These are phyloP conservation scores for Drosophila anomalata DNA, from an alignment of 2,888 invertebrate species.

Conservation along the genomic window DNA sequence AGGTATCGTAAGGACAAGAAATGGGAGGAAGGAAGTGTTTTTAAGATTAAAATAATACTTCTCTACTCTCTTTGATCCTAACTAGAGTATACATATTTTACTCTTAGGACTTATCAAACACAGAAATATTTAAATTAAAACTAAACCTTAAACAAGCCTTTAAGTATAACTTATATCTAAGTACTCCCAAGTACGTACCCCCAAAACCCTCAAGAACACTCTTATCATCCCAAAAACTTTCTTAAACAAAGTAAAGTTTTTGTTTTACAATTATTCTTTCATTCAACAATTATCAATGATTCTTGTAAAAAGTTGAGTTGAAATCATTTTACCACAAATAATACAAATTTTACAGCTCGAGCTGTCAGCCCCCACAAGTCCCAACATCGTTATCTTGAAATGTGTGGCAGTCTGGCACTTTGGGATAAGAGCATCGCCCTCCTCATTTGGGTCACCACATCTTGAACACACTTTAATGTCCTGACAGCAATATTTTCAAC, in stretches of 20 bases:
- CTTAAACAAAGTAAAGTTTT: background rate
- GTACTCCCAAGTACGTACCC: no score
- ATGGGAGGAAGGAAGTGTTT: background rate
- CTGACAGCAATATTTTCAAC: constrained; percentile 34
- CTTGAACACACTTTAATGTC: constrained; percentile 33
- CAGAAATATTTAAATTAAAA: background rate
- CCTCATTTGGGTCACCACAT: constrained; percentile 31
- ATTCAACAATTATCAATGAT: background rate
- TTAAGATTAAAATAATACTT: no score
- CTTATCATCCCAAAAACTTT: background rate
- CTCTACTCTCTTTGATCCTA: no score
- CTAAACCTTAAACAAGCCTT: background rate
- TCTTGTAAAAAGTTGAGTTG: constrained; percentile 1
- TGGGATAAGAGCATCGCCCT: constrained; percentile 1
- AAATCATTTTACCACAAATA: constrained; percentile 1
- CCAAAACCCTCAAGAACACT: background rate
- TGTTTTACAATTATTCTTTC: constrained; percentile 2
- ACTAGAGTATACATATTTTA: no score
- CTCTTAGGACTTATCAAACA: no score
- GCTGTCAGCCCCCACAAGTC: constrained; percentile 5
- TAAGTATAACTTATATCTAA: background rate
- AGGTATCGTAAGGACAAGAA: background rate
- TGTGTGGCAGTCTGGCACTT: constrained; percentile 1
- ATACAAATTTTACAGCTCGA: background rate
- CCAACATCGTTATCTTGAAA: constrained; percentile 1